These are phyloP conservation scores for Perithous albicinctus DNA, from an alignment of 2,888 invertebrate species.

Conservation along the genomic window DNA sequence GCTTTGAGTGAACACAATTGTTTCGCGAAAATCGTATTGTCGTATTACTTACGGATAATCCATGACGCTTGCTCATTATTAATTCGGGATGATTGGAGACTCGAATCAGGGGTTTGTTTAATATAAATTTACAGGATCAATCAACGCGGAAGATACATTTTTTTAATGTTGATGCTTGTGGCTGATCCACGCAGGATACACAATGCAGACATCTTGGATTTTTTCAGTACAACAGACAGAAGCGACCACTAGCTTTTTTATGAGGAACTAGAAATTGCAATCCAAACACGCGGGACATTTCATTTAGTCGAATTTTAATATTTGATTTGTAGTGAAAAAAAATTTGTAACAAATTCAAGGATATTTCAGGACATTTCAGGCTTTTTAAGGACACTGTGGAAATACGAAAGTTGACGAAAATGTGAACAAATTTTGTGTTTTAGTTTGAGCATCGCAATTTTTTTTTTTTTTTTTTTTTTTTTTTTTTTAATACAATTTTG, in stretches of 20 bases:
- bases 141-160: neutral
- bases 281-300: neutral
- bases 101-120: neutral
- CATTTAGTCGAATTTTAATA: neutral
- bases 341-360: too few relatives aligned
- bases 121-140: neutral
- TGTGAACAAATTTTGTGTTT: too few relatives aligned
- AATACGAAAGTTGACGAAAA: too few relatives aligned
- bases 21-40: neutral
- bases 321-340: too few relatives aligned
- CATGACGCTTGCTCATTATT: slow-evolving; percentile 76
- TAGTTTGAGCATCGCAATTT: too few relatives aligned
- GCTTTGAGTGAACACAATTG: too few relatives aligned
- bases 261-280: neutral
- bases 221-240: too few relatives aligned
- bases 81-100: neutral
- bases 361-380: too few relatives aligned
- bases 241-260: neutral
- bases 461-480: too few relatives aligned
- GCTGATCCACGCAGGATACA: neutral
- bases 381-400: too few relatives aligned
- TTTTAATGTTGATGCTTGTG: neutral
- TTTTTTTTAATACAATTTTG: too few relatives aligned
- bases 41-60: slow-evolving; percentile 74
- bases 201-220: neutral